A percentile compares a stretch with the other conserved stretches of the same genome.
Evolutionary conservation across 2,797 vertebrate genomes (phyloP).

Genomic region (Leptatherina wallacei): DNA sequence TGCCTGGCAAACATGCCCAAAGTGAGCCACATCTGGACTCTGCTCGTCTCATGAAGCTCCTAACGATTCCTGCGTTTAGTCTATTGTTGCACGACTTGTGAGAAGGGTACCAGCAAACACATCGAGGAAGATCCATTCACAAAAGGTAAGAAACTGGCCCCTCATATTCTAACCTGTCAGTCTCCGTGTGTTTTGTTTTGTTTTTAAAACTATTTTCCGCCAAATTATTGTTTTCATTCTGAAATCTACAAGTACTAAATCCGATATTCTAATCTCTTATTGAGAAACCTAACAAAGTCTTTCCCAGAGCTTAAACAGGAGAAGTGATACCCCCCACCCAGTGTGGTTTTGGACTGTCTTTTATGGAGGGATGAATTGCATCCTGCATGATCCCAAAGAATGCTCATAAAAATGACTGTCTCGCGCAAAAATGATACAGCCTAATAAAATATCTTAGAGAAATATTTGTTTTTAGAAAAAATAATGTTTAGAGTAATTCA

Average conservation of each 20-base stretch:
- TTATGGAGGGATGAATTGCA: not conserved
- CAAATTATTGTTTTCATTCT: not conserved
- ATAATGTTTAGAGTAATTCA: conserved; percentile 14
- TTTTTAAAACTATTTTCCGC: not conserved
- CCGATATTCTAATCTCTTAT: not conserved
- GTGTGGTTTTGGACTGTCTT: not conserved
- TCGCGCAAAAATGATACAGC: not conserved
- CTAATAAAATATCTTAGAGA: not conserved
- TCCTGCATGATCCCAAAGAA: not conserved
- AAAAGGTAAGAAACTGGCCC: conserved; percentile 50
- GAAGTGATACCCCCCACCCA: not conserved
- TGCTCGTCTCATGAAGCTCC: conserved; percentile 46
- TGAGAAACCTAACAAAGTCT: not conserved
- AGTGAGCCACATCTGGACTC: conserved; percentile 71
- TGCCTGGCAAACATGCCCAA: conserved; percentile 53
- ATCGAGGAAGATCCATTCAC: conserved; percentile 3
- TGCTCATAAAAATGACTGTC: not conserved
- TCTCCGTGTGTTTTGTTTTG: not conserved
- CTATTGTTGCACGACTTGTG: conserved; percentile 21
- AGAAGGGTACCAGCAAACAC: conserved; percentile 28
- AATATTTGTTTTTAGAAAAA: conserved; percentile 31
- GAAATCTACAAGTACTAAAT: not conserved
- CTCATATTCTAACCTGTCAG: not conserved
- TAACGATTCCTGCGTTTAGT: conserved; percentile 10
- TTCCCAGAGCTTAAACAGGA: not conserved